These are phyloP conservation scores for Excalfactoria chinensis DNA, from an alignment of 2,113 vertebrate genomes.

Conservation along the genomic window DNA sequence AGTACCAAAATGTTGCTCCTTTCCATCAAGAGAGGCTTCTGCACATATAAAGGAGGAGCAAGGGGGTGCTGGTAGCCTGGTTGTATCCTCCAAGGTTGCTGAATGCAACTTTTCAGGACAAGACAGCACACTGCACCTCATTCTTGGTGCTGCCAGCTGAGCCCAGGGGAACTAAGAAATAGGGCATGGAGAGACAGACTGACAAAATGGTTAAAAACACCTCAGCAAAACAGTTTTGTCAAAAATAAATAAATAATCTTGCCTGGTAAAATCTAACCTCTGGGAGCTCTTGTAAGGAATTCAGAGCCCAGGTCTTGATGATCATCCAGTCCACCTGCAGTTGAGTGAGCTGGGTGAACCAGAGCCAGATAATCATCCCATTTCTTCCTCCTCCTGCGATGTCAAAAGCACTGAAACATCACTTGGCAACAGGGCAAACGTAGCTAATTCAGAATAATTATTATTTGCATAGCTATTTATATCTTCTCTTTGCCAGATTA, in stretches of 20 bases:
- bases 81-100: background rate
- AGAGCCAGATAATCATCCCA: background rate
- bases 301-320: background rate
- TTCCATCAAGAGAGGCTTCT: background rate
- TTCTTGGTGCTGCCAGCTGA: background rate
- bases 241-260: background rate
- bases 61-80: background rate
- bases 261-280: background rate
- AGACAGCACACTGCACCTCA: background rate
- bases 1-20: background rate
- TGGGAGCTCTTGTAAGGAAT: background rate
- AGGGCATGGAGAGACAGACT: rapidly evolving
- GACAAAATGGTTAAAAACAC: background rate
- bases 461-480: background rate
- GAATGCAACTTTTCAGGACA: background rate
- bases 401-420: background rate
- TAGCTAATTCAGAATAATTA: background rate
- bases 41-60: background rate
- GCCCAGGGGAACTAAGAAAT: rapidly evolving
- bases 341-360: rapidly evolving
- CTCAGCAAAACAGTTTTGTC: background rate
- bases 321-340: background rate
- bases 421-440: background rate
- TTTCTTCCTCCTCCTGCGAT: background rate
- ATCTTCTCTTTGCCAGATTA: background rate